These are phyloP conservation scores for Theretra japonica DNA, from an alignment of 2,888 invertebrate species.

Conservation along the genomic window DNA sequence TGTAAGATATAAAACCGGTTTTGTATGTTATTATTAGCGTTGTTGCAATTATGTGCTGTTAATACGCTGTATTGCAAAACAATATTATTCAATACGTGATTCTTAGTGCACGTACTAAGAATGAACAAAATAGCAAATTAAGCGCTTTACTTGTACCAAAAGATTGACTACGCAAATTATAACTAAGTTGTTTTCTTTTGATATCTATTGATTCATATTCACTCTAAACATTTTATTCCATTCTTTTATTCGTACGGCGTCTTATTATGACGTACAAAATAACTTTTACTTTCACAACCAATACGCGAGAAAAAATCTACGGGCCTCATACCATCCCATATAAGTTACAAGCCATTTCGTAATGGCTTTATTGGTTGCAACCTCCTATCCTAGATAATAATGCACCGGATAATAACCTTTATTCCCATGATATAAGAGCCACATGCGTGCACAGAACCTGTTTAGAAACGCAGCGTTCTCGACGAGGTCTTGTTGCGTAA, in stretches of 20 bases:
- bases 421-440: slow-evolving; percentile 35
- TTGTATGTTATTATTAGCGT: neutral
- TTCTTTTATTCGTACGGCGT: neutral
- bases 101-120: no score
- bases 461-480: slow-evolving; percentile 68
- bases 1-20: neutral
- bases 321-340: slow-evolving; percentile 42
- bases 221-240: neutral
- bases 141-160: no score
- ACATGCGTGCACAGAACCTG: slow-evolving; percentile 40
- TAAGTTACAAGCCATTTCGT: slow-evolving; percentile 54
- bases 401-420: slow-evolving; percentile 39
- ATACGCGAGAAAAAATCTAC: neutral
- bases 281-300: slow-evolving; percentile 9
- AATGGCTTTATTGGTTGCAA: slow-evolving; percentile 54
- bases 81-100: neutral
- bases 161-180: no score
- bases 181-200: no score
- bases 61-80: neutral
- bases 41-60: neutral
- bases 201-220: neutral
- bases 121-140: no score
- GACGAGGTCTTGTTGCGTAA: slow-evolving; percentile 79
- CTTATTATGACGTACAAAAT: neutral
- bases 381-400: slow-evolving; percentile 53